phyloP scores from a whole-genome alignment of 2,113 vertebrate species.

The Thermophis baileyi region DNA sequence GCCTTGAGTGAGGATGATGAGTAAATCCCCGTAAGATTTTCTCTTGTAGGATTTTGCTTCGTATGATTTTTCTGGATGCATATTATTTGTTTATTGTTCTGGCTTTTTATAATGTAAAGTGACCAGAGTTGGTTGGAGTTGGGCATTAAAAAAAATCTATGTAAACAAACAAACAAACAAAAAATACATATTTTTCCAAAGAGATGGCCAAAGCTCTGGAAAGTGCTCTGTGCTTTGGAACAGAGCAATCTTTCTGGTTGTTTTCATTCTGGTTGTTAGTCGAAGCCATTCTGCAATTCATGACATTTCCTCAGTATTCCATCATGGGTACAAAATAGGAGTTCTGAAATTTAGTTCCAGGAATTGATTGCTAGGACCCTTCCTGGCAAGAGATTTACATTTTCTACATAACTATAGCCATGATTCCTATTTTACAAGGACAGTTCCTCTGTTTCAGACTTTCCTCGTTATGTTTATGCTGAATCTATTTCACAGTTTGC shows the following conservation, averaged over 20 bases:
- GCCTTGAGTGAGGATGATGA: neutral
- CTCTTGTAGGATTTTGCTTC: neutral
- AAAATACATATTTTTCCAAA: neutral
- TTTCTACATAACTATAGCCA: neutral
- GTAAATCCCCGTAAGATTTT: neutral
- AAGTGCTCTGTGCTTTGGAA: neutral
- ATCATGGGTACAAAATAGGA: neutral
- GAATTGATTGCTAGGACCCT: neutral
- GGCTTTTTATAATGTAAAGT: neutral
- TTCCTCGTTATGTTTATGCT: neutral
- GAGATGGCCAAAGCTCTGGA: neutral
- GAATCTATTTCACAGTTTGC: neutral
- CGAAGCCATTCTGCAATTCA: neutral
- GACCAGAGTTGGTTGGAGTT: neutral
- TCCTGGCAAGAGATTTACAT: neutral
- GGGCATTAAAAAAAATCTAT: neutral
- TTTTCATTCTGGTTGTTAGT: neutral
- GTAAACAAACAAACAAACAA: neutral
- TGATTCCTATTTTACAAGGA: neutral
- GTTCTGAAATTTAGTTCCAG: neutral
- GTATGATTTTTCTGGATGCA: neutral
- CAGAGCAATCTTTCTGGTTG: neutral
- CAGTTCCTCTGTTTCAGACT: neutral
- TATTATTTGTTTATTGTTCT: neutral
- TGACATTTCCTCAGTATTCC: neutral